Percentiles rank a stretch among this genome's conserved stretches.
Evolutionary conservation across 2,888 invertebrate genomes (phyloP).

Genomic region (Abrostola triplasia): DNA sequence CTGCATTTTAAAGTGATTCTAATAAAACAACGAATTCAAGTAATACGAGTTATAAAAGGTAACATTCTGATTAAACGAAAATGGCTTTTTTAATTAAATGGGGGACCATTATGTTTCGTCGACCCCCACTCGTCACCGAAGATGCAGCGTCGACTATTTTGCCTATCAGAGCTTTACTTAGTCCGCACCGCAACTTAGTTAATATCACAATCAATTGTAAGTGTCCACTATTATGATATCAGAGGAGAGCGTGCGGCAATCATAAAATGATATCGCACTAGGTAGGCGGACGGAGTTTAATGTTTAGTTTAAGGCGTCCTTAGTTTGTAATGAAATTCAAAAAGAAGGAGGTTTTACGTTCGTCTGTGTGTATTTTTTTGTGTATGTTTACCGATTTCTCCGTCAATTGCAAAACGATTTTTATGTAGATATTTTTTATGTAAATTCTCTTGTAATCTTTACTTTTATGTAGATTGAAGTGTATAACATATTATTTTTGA

Average conservation of each 20-base stretch:
- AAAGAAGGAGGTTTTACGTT: too few species aligned
- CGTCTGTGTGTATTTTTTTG: too few species aligned
- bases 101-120: constrained; percentile 29
- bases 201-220: constrained; percentile 62
- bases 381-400: too few species aligned
- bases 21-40: too few species aligned
- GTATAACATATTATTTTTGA: too few species aligned
- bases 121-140: constrained; percentile 22
- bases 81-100: background rate
- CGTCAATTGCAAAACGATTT: too few species aligned
- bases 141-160: constrained; percentile 40
- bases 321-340: too few species aligned
- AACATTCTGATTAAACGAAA: background rate
- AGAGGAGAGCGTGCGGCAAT: constrained; percentile 44
- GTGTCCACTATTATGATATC: constrained; percentile 48
- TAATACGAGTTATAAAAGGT: too few species aligned
- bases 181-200: constrained; percentile 54
- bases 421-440: too few species aligned
- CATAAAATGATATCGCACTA: constrained; percentile 61
- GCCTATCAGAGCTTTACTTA: constrained; percentile 35
- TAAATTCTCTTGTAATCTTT: too few species aligned
- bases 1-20: too few species aligned
- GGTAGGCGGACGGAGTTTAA: constrained; percentile 45
- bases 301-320: background rate
- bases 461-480: too few species aligned